Evolutionary conservation across 1,140 invertebrate genomes (phyloP).

Genomic region (Ceratosolen solmsi): DNA sequence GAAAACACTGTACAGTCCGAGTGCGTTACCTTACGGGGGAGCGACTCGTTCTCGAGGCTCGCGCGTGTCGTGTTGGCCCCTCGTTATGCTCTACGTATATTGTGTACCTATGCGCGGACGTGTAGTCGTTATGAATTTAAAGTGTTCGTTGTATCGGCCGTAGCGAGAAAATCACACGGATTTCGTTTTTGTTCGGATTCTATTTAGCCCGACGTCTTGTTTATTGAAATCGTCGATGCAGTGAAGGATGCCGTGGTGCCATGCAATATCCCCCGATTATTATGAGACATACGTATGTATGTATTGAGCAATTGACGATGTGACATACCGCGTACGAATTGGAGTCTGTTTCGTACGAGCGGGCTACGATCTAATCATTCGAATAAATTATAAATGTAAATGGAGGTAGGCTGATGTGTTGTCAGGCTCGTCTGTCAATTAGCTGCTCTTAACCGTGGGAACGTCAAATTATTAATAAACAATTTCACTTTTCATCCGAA

Average conservation of each 20-base stretch:
- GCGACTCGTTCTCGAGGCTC: background rate
- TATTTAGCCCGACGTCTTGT: background rate
- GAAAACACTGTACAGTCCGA: slow-evolving; percentile 1
- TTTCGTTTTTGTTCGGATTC: background rate
- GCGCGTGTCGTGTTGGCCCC: background rate
- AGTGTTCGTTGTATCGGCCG: background rate
- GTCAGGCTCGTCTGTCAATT: background rate
- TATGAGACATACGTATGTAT: too few species aligned
- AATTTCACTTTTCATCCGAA: background rate
- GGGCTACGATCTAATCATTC: background rate
- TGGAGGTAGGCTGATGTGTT: background rate
- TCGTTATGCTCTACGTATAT: background rate
- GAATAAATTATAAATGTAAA: slow-evolving; percentile 18
- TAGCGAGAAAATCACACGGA: background rate
- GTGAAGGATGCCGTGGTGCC: background rate
- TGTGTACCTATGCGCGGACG: too few species aligned
- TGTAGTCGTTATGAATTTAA: background rate
- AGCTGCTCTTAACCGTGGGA: background rate
- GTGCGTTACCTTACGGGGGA: background rate
- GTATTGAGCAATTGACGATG: background rate
- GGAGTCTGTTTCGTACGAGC: background rate
- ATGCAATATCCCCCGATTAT: too few species aligned
- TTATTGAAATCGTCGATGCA: background rate
- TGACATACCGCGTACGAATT: background rate
- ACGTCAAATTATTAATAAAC: slow-evolving; percentile 9